These are phyloP conservation scores for Amphiduros pacificus DNA, from an alignment of 2,888 invertebrate species.

Conservation along the genomic window DNA sequence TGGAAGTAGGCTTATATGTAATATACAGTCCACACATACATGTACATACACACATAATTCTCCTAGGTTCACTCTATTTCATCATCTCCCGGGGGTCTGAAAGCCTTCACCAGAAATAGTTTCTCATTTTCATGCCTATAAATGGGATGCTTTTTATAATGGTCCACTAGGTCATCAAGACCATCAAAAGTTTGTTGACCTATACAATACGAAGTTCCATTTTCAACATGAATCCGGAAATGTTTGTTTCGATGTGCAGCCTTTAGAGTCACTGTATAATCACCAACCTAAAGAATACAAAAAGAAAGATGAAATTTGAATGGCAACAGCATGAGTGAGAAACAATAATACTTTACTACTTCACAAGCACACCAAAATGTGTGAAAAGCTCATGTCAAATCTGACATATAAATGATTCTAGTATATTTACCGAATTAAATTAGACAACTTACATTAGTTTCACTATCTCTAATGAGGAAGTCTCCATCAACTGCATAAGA, in stretches of 20 bases:
- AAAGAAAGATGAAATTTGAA: background rate
- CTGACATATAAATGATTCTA: background rate
- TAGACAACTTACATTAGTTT: conserved; percentile 85
- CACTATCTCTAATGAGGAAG: conserved; percentile 97
- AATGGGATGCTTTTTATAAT: conserved; percentile 98
- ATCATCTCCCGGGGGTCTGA: conserved; percentile 61
- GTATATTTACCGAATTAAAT: background rate
- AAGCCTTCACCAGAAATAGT: conserved; percentile 90
- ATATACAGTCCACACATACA: too few species aligned
- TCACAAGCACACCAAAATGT: too few species aligned
- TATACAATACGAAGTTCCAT: conserved; percentile 88
- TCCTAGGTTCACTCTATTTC: too few species aligned
- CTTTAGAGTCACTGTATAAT: conserved; percentile 96
- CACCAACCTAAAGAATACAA: conserved; percentile 79
- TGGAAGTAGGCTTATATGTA: too few species aligned
- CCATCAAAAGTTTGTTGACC: conserved; percentile 97
- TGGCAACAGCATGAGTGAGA: too few species aligned
- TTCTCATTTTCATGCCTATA: conserved; percentile 89
- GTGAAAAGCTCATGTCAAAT: too few species aligned
- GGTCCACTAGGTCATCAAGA: conserved; percentile 93
- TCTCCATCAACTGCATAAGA: conserved; percentile 96
- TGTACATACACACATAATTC: too few species aligned
- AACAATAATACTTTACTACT: too few species aligned
- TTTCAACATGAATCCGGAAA: conserved; percentile 85
- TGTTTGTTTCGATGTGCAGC: conserved; percentile 98